These are phyloP conservation scores for Myoxocephalus aenaeus DNA, from an alignment of 2,797 vertebrate species.

Conservation along the genomic window DNA sequence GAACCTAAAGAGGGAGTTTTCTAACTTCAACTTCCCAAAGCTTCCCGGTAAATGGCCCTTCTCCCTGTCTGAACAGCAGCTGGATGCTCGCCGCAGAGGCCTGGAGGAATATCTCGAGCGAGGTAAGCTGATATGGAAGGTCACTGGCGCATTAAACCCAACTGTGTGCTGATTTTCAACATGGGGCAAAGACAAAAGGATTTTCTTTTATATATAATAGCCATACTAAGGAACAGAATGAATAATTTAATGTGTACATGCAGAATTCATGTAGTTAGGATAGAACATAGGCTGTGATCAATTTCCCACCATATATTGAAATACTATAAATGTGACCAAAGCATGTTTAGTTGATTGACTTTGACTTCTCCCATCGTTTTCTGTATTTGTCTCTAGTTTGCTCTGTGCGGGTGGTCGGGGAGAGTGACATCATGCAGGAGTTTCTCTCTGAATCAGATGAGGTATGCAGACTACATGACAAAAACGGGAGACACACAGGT, in stretches of 20 bases:
- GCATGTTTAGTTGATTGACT: slow-evolving; percentile 28
- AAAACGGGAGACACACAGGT: no score
- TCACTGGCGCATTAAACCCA: not conserved
- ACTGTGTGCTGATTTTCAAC: not conserved
- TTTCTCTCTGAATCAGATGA: slow-evolving; percentile 98
- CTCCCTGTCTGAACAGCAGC: slow-evolving; percentile 95
- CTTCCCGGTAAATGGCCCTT: slow-evolving; percentile 98
- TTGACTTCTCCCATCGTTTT: slow-evolving; percentile 11
- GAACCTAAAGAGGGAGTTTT: slow-evolving; percentile 95
- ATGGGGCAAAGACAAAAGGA: not conserved
- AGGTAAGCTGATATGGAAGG: slow-evolving; percentile 67
- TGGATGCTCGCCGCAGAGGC: slow-evolving; percentile 92
- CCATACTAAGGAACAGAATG: not conserved
- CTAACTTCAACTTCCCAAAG: slow-evolving; percentile 95
- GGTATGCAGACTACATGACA: slow-evolving; percentile 74
- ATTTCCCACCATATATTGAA: not conserved
- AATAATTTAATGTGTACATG: not conserved
- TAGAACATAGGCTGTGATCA: slow-evolving; percentile 13
- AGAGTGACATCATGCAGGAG: slow-evolving; percentile 98
- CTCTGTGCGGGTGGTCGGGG: slow-evolving; percentile 95
- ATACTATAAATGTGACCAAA: slow-evolving; percentile 15
- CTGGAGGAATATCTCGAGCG: slow-evolving; percentile 92
- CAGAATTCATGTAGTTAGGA: not conserved
- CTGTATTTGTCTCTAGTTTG: slow-evolving; percentile 83
- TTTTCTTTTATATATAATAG: not conserved